phyloP scores from a whole-genome alignment of 2,797 vertebrate species.

The Sebastiscus tertius region DNA sequence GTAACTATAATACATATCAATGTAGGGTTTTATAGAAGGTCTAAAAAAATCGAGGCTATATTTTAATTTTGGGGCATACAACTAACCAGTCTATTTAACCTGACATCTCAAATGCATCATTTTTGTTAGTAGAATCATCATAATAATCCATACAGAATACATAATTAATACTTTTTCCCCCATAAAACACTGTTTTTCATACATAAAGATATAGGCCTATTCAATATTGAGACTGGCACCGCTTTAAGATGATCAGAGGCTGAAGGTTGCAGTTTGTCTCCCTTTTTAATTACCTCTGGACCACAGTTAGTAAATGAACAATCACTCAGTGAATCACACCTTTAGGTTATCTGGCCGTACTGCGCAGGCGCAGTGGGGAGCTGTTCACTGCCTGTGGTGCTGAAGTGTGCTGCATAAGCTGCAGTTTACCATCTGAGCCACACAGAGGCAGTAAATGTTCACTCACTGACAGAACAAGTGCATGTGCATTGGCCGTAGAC shows the following conservation, averaged over 20 bases:
- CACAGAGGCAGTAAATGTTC: slow-evolving; percentile 23
- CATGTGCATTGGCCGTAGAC: neutral
- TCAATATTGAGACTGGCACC: neutral
- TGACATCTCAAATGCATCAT: neutral
- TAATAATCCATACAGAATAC: neutral
- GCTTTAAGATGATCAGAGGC: neutral
- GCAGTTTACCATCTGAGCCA: slow-evolving; percentile 19
- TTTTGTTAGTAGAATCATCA: neutral
- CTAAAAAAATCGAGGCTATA: neutral
- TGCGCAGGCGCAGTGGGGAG: slow-evolving; percentile 7
- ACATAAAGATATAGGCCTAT: neutral
- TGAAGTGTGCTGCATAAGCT: slow-evolving; percentile 43
- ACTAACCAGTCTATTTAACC: neutral
- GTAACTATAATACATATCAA: too few species aligned
- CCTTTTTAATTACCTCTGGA: neutral
- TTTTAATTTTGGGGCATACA: neutral
- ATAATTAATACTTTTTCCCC: neutral
- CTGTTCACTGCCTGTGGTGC: slow-evolving; percentile 67
- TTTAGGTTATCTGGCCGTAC: too few species aligned
- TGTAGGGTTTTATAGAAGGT: neutral
- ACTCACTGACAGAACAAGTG: neutral
- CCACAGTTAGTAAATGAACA: neutral
- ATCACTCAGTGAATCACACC: neutral
- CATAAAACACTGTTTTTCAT: neutral
- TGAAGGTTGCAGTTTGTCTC: neutral